These are phyloP conservation scores for Caenorhabditis wallacei DNA, from an alignment of 2,888 invertebrate species.

Conservation along the genomic window DNA sequence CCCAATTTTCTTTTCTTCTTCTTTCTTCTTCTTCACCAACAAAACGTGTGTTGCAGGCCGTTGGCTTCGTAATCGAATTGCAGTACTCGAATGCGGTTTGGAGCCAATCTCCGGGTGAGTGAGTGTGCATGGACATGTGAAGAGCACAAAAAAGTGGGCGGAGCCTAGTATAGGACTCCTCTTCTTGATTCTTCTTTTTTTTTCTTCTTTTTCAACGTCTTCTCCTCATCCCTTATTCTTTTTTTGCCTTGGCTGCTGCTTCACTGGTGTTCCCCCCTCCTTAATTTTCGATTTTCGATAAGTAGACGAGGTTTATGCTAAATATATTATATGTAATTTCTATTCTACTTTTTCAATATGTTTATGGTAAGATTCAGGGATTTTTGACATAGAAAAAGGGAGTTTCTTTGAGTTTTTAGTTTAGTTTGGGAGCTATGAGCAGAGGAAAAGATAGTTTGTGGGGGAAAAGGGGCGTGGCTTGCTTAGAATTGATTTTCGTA, in stretches of 20 bases:
- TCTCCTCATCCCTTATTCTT: conserved; percentile 23
- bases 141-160: conserved; percentile 23
- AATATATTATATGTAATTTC: conserved; percentile 57
- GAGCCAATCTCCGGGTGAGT: conserved; percentile 68
- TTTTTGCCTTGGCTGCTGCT: neutral
- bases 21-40: neutral
- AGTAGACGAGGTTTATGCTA: conserved; percentile 40
- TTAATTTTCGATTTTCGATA: neutral
- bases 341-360: conserved; percentile 43
- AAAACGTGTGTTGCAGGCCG: conserved; percentile 55
- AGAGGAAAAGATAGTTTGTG: no score
- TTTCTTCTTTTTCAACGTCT: conserved; percentile 9
- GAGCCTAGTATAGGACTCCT: neutral
- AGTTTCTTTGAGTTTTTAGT: neutral
- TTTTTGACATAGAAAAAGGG: no score
- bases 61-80: conserved; percentile 70
- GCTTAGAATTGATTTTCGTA: no score
- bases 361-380: conserved; percentile 16
- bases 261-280: conserved; percentile 20
- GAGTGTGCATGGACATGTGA: conserved; percentile 10
- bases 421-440: no score
- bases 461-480: no score
- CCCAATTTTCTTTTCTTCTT: neutral
- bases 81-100: conserved; percentile 68
- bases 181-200: conserved; percentile 33